A percentile compares a stretch with the other conserved stretches of the same genome.
Evolutionary conservation across 1,140 invertebrate species (phyloP).

Genomic region (Rhopalosiphum maidis): DNA sequence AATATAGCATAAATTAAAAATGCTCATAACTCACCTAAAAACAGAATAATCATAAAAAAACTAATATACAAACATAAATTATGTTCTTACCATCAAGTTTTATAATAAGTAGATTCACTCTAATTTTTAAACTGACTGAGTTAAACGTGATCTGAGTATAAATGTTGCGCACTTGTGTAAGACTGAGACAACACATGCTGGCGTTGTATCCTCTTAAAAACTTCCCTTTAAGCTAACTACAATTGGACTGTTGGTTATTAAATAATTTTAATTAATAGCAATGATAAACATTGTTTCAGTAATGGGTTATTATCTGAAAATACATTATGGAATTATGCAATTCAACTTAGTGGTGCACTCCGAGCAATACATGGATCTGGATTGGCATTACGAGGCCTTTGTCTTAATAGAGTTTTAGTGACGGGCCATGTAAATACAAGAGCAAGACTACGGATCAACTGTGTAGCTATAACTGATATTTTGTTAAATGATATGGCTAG

Average conservation of each 20-base stretch:
- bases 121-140: no score
- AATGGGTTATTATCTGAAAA: conserved; percentile 83
- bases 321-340: conserved; percentile 93
- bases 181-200: no score
- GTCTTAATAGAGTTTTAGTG: conserved; percentile 88
- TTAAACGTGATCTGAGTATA: no score
- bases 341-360: conserved; percentile 93
- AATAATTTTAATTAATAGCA: background rate
- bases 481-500: conserved; percentile 76
- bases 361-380: conserved; percentile 88
- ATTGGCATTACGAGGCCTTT: conserved; percentile 75
- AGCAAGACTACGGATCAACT: conserved; percentile 77
- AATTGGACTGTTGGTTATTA: background rate
- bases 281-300: conserved; percentile 59
- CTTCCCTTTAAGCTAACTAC: background rate
- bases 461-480: conserved; percentile 83
- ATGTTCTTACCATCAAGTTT: no score
- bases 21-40: no score
- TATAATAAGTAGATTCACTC: no score
- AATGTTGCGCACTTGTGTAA: no score
- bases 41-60: no score
- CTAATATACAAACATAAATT: no score
- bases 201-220: no score
- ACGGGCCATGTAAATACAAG: conserved; percentile 66
- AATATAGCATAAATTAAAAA: no score